phyloP scores from a whole-genome alignment of 2,113 vertebrate genomes.

The Arizona elegans region DNA sequence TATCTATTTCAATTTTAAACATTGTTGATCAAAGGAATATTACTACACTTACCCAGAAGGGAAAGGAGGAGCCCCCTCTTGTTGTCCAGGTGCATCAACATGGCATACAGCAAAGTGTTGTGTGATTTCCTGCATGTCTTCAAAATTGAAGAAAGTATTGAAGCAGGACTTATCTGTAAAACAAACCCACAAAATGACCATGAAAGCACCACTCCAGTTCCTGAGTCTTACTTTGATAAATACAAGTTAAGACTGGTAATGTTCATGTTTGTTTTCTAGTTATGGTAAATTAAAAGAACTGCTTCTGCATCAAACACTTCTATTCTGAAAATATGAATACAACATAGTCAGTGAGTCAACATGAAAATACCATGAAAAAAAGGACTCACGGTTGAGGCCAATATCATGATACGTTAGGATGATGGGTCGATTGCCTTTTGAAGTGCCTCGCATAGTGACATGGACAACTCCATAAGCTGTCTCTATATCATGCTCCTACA shows the following conservation, averaged over 20 bases:
- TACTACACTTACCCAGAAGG: slow-evolving; percentile 79
- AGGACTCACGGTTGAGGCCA: slow-evolving; percentile 91
- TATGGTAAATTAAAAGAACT: neutral
- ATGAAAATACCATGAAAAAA: neutral
- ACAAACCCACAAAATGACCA: slow-evolving; percentile 22
- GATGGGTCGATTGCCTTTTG: slow-evolving; percentile 89
- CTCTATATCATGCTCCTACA: slow-evolving; percentile 93
- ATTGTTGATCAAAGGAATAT: neutral
- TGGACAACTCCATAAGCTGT: slow-evolving; percentile 88
- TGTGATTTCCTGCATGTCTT: slow-evolving; percentile 95
- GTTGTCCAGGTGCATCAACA: slow-evolving; percentile 91
- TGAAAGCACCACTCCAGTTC: neutral
- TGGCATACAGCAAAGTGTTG: slow-evolving; percentile 94
- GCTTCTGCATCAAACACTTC: neutral
- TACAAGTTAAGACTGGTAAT: neutral
- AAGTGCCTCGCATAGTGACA: slow-evolving; percentile 87
- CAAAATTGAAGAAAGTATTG: slow-evolving; percentile 95
- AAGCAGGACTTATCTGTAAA: slow-evolving; percentile 96
- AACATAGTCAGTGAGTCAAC: neutral
- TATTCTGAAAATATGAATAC: neutral
- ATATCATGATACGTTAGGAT: slow-evolving; percentile 97
- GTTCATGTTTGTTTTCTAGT: neutral
- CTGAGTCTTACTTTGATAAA: neutral
- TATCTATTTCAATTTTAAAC: too few relatives aligned
- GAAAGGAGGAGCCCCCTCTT: slow-evolving; percentile 86